Conservation (phyloP, 2,113 vertebrate genomes). For the Forbesichthys papilliferus region DNA sequence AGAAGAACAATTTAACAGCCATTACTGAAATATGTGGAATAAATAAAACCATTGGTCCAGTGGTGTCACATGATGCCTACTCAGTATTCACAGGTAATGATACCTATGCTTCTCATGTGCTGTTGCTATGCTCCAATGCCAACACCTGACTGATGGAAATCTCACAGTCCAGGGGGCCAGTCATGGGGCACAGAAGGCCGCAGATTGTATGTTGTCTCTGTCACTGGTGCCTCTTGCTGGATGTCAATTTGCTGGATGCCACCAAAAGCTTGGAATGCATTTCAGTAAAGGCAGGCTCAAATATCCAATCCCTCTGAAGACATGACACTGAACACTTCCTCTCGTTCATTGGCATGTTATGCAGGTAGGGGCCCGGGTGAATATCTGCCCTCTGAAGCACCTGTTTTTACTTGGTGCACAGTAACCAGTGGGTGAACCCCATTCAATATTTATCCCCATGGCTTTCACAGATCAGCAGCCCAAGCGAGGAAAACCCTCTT, state of each 20-base stretch:
- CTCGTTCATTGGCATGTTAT: conserved; percentile 41
- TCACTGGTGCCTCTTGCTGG: conserved; percentile 69
- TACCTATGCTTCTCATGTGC: conserved; percentile 20
- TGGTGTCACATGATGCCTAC: conserved; percentile 57
- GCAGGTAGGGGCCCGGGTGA: conserved; percentile 56
- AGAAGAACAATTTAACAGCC: too few species aligned
- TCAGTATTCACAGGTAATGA: conserved; percentile 64
- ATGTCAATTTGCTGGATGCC: conserved; percentile 72
- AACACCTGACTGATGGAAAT: conserved; percentile 86
- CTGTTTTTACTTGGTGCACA: conserved; percentile 91
- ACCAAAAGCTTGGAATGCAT: conserved; percentile 54
- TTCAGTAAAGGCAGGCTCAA: conserved; percentile 62
- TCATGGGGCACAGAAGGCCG: conserved; percentile 50
- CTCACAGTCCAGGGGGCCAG: conserved; percentile 82
- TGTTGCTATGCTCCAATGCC: conserved; percentile 72
- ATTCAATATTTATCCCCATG: conserved; percentile 99
- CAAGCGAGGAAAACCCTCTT: conserved; percentile 97
- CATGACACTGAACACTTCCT: conserved; percentile 64
- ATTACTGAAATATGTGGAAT: conserved; percentile 32
- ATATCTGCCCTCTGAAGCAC: conserved; percentile 84
- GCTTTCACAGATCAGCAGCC: conserved; percentile 98
- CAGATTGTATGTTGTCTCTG: conserved; percentile 52
- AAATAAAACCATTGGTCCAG: conserved; percentile 22
- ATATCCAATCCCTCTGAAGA: conserved; percentile 56
- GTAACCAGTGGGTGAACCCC: conserved; percentile 99